phyloP scores from a whole-genome alignment of 1,140 invertebrate genomes.

The Pectinophora gossypiella region DNA sequence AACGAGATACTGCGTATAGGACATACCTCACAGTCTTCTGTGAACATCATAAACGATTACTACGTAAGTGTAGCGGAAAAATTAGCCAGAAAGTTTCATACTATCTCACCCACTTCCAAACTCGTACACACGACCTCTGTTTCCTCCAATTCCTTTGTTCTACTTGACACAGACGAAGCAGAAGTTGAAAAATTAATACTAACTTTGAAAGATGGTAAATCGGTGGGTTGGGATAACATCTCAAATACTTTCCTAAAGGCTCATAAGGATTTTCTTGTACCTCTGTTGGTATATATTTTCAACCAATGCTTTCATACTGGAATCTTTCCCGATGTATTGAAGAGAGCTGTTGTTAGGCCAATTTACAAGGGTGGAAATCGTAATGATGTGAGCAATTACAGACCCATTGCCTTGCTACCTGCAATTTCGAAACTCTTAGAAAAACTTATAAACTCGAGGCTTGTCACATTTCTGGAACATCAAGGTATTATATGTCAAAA shows the following conservation, averaged over 20 bases:
- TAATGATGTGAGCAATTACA: slow-evolving; percentile 13
- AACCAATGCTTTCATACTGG: slow-evolving; percentile 11
- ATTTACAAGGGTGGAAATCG: slow-evolving; percentile 16
- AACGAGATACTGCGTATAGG: neutral
- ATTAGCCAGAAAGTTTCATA: neutral
- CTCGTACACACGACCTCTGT: no score
- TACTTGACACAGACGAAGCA: neutral
- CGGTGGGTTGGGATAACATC: slow-evolving; percentile 8
- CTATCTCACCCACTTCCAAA: neutral
- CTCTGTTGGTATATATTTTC: slow-evolving; percentile 11
- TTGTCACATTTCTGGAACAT: slow-evolving; percentile 3
- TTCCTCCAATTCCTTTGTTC: neutral
- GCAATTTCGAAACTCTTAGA: neutral
- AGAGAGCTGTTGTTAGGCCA: slow-evolving; percentile 13
- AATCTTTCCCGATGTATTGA: slow-evolving; percentile 13
- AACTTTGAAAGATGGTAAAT: neutral
- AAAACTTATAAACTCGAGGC: slow-evolving; percentile 5
- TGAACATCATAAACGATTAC: neutral
- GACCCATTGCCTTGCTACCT: slow-evolving; percentile 16
- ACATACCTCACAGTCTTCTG: neutral
- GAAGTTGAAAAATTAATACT: neutral
- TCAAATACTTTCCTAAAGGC: slow-evolving; percentile 12
- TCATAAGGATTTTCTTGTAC: slow-evolving; percentile 2
- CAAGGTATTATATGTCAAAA: neutral
- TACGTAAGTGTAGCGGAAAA: neutral